Percentiles rank a stretch among this genome's conserved stretches.
Conservation (phyloP, 2,888 invertebrate genomes). For the Lycaena phlaeas region DNA sequence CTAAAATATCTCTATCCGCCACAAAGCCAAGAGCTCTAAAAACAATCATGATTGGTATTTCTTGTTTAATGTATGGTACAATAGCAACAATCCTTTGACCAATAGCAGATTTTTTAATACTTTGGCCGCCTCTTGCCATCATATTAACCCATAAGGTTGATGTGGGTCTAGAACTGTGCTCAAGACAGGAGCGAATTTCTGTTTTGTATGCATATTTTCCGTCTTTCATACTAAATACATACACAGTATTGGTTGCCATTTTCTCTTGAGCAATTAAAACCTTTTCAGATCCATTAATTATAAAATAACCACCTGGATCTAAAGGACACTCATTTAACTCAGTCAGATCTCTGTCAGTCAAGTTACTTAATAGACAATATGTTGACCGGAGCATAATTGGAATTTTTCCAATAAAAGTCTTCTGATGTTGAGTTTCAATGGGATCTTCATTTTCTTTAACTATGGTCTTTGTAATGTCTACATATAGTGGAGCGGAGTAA, state of each 20-base stretch:
- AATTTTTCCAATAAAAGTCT: slow-evolving; percentile 89
- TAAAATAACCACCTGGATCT: slow-evolving; percentile 99
- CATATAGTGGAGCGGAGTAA: slow-evolving; percentile 98
- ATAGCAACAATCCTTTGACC: slow-evolving; percentile 98
- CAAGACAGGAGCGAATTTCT: slow-evolving; percentile 89
- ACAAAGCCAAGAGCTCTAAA: slow-evolving; percentile 99
- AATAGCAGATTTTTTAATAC: slow-evolving; percentile 98
- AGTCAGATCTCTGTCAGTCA: slow-evolving; percentile 98
- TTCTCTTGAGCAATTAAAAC: slow-evolving; percentile 99
- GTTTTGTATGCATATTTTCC: slow-evolving; percentile 99
- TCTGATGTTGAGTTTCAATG: slow-evolving; percentile 85
- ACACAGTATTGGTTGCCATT: slow-evolving; percentile 99
- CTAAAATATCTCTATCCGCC: slow-evolving; percentile 98
- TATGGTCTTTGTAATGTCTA: slow-evolving; percentile 98
- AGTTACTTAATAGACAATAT: slow-evolving; percentile 93
- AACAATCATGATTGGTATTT: slow-evolving; percentile 99
- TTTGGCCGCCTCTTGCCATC: slow-evolving; percentile 99
- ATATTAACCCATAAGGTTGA: slow-evolving; percentile 99
- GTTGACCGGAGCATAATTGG: slow-evolving; percentile 99
- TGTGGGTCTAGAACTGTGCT: slow-evolving; percentile 90
- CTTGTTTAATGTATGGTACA: slow-evolving; percentile 98
- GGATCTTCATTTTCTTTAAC: slow-evolving; percentile 93
- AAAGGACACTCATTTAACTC: slow-evolving; percentile 99
- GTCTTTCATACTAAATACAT: slow-evolving; percentile 99
- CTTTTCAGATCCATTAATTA: slow-evolving; percentile 99